Percentiles rank a stretch among this genome's conserved stretches.
These are phyloP conservation scores for Nycteola revayana DNA, from an alignment of 2,888 invertebrate genomes.

Conservation along the genomic window DNA sequence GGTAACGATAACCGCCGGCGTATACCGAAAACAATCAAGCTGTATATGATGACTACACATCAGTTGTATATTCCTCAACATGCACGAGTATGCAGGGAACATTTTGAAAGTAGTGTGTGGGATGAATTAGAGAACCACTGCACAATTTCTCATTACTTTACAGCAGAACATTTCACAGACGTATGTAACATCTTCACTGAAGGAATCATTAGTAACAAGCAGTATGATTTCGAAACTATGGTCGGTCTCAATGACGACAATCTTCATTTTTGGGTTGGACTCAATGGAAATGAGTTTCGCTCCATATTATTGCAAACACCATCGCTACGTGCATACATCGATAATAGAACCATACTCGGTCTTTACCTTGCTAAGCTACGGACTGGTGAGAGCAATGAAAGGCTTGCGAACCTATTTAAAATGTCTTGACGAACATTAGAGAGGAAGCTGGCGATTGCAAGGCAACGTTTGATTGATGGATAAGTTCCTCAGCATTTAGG, in stretches of 20 bases:
- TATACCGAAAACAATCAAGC: constrained; percentile 7
- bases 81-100: constrained; percentile 9
- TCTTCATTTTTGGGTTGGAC: constrained; percentile 14
- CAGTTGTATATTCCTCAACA: constrained; percentile 9
- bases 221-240: constrained; percentile 14
- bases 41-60: constrained; percentile 6
- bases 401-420: constrained; percentile 6
- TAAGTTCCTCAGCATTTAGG: constrained; percentile 16
- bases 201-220: constrained; percentile 7
- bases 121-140: constrained; percentile 7
- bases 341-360: constrained; percentile 10
- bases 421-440: constrained; percentile 35
- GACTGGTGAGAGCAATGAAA: constrained; percentile 15
- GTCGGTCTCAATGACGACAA: constrained; percentile 14
- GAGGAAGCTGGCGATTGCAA: constrained; percentile 62
- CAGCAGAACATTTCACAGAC: constrained; percentile 11
- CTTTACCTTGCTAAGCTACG: constrained; percentile 15
- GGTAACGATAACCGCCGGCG: constrained; percentile 4
- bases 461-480: constrained; percentile 14
- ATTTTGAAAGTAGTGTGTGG: constrained; percentile 8
- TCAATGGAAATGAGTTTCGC: constrained; percentile 14
- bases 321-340: constrained; percentile 8
- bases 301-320: constrained; percentile 12
- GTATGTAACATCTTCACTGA: constrained; percentile 10
- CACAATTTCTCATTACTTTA: constrained; percentile 8